These are phyloP conservation scores for Cataglyphis rosenhaueri DNA, from an alignment of 2,888 invertebrate species.

Conservation along the genomic window DNA sequence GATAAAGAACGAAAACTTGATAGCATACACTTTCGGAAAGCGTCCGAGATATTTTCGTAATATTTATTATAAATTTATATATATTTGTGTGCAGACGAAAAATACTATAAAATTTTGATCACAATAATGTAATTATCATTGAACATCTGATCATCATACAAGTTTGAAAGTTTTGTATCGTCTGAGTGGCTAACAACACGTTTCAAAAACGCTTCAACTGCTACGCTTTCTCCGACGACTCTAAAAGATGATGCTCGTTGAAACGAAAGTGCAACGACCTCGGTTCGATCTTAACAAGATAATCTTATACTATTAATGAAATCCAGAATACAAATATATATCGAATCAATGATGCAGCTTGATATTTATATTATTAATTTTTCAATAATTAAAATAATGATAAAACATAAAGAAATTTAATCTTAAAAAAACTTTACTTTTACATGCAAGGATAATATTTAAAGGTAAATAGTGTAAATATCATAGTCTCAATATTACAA, in stretches of 20 bases:
- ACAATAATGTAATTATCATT: background rate
- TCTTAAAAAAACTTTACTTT: background rate
- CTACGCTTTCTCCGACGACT: constrained; percentile 79
- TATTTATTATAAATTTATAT: background rate
- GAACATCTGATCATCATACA: background rate
- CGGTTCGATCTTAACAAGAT: constrained; percentile 22
- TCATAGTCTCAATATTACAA: background rate
- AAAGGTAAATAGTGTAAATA: background rate
- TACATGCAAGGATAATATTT: background rate
- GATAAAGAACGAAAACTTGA: background rate
- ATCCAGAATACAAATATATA: background rate
- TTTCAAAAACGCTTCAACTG: constrained; percentile 47
- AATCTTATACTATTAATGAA: background rate
- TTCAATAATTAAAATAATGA: background rate
- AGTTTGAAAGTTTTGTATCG: constrained; percentile 38
- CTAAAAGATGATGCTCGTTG: constrained; percentile 72
- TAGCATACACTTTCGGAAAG: background rate
- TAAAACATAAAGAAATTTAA: background rate
- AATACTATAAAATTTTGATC: constrained; percentile 9
- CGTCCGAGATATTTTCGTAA: background rate
- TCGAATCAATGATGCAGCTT: background rate
- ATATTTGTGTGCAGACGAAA: background rate
- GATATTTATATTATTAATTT: background rate
- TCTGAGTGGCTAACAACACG: constrained; percentile 34
- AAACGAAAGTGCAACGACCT: constrained; percentile 78